phyloP scores from a whole-genome alignment of 2,888 invertebrate genomes.

The Dexiosoma caninum region DNA sequence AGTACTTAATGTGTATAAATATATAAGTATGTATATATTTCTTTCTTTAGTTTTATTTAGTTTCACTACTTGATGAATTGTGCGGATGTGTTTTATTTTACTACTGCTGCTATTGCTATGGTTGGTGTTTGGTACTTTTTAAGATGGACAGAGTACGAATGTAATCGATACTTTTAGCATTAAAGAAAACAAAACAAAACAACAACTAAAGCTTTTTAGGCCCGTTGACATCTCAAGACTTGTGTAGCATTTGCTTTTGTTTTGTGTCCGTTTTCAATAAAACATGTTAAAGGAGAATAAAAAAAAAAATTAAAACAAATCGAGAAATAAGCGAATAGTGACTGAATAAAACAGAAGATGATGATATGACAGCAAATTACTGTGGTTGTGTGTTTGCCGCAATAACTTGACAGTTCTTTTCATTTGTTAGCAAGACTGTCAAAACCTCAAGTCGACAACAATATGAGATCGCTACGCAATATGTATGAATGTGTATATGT shows the following conservation, averaged over 20 bases:
- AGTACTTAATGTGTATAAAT: constrained; percentile 15
- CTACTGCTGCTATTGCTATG: neutral
- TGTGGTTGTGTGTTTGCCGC: constrained; percentile 63
- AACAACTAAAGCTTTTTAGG: constrained; percentile 44
- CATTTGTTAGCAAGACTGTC: constrained; percentile 67
- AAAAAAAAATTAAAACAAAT: neutral
- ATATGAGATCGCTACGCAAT: constrained; percentile 61
- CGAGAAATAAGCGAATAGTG: constrained; percentile 13
- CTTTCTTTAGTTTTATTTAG: neutral
- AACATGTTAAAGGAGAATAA: constrained; percentile 26
- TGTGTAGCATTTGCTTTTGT: constrained; percentile 39
- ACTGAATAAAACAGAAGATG: constrained; percentile 59
- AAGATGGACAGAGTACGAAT: constrained; percentile 37
- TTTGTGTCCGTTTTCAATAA: constrained; percentile 25
- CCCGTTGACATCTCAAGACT: constrained; percentile 49
- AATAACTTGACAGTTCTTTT: constrained; percentile 67
- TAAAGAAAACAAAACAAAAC: constrained; percentile 26
- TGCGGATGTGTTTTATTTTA: neutral
- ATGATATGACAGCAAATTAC: constrained; percentile 67
- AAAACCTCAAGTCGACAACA: constrained; percentile 63
- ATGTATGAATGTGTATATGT: neutral
- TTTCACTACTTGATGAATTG: constrained; percentile 40
- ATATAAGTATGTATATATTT: no score
- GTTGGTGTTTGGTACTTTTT: neutral
- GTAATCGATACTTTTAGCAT: constrained; percentile 61